Evolutionary conservation across 2,888 invertebrate genomes (phyloP).

Genomic region (Eupithecia centaureata): DNA sequence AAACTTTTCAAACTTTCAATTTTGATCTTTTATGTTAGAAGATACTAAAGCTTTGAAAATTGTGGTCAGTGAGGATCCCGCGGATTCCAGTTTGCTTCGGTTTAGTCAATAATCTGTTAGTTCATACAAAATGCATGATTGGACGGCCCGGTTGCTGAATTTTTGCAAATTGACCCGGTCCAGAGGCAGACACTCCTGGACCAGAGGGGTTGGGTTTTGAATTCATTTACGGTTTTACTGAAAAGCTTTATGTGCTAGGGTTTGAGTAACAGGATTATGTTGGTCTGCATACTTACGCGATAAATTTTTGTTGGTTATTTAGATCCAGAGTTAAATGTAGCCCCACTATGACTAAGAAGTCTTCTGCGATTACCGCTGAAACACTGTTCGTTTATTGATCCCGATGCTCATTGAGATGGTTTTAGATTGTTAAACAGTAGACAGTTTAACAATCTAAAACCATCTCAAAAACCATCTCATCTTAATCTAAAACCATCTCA

Average conservation of each 20-base stretch:
- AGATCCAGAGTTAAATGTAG: no score
- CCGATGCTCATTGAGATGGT: no score
- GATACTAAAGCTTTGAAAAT: neutral
- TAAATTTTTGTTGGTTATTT: constrained; percentile 1
- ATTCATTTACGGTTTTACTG: constrained; percentile 17
- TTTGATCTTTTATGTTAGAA: no score
- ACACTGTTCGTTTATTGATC: no score
- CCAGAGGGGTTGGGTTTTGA: constrained; percentile 10
- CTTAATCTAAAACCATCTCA: no score
- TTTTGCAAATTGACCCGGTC: constrained; percentile 23
- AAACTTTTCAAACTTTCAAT: neutral
- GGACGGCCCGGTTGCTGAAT: constrained; percentile 11
- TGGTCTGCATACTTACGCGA: neutral
- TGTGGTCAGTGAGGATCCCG: neutral
- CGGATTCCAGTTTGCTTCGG: constrained; percentile 1
- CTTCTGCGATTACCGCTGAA: no score
- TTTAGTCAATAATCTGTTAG: constrained; percentile 37
- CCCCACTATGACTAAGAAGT: no score
- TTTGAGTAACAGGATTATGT: constrained; percentile 5
- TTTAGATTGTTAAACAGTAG: no score
- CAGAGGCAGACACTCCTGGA: neutral
- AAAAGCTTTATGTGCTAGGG: constrained; percentile 11
- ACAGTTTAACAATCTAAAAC: no score
- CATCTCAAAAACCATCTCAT: no score
- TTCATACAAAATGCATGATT: constrained; percentile 35